Base-by-base conservation (phyloP, 2,797 vertebrate species). In the Falco novaeseelandiae region DNA sequence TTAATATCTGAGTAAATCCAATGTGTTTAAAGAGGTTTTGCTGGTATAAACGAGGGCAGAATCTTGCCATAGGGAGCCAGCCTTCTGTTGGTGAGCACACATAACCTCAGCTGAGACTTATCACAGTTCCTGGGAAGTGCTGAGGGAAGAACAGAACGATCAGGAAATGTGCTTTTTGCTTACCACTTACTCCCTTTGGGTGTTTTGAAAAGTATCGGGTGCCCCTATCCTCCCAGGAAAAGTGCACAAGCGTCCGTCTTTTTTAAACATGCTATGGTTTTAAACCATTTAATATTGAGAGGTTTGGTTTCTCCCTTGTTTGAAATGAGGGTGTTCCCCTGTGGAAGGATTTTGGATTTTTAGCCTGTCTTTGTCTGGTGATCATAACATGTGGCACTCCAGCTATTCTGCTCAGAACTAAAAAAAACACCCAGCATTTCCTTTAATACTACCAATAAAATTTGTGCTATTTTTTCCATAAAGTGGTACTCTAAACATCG, bases 391-490 rank as follows among this genome's bases (percentile, higher is more conserved):
- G 89, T 89, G 88, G 81, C 57, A 63, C 74, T 95, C 93, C 71
- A 96, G 74, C 76, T 87, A 89, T 95, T 96, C 74, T 83, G 67
- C 65, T 92, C 78, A 44, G 74, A 92, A 81, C 59, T 91, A 79
- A 92, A 85, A 95, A 92, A 95, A 92, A 48, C 25, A 84, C 72
- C 44, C 62, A 91, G 74, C 25, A 3, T 4, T 84, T 90, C 46
- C 63, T 96, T 94, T 83, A 96, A 95, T 95, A 58, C 49, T 87
- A 94, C 69, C 46, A 77, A 89, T 91, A 95, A 95, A 96, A 70
- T 71, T 95, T 90, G 51, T 87, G 44, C 34, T 76, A 12, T 87
- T 92, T 85, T 79, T 89, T n/a, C 46, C 46, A 57, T 74, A 85
- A 90, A 91, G 29, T 83, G 67, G 55, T 89, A 74, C 65, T 78